phyloP scores from a whole-genome alignment of 2,888 invertebrate species.

The Scaptomyza tumidula region DNA sequence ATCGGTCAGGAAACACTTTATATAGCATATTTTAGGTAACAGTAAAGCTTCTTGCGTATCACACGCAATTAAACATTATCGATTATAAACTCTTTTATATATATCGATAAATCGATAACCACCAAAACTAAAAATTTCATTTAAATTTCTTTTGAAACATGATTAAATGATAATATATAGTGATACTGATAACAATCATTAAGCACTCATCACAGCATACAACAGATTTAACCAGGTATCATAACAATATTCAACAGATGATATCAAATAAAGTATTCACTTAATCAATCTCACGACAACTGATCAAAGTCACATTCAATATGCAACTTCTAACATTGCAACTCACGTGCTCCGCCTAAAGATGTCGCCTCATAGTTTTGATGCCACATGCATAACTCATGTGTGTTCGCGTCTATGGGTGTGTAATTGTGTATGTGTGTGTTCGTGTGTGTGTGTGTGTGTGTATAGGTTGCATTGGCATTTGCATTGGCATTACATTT shows the following conservation, averaged over 20 bases:
- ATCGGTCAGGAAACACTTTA: too few relatives aligned
- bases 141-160: too few relatives aligned
- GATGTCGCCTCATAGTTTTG: conserved; percentile 20
- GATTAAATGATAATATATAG: too few relatives aligned
- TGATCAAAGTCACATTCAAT: neutral
- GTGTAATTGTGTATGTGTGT: conserved; percentile 12
- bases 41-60: neutral
- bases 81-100: neutral
- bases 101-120: neutral
- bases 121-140: too few relatives aligned
- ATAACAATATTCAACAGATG: neutral
- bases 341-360: conserved; percentile 22
- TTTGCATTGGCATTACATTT: conserved; percentile 74
- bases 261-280: neutral
- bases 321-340: neutral
- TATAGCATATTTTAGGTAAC: too few relatives aligned
- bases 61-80: too few relatives aligned
- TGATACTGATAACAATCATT: neutral
- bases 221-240: neutral
- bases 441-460: conserved; percentile 12
- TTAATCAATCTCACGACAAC: neutral
- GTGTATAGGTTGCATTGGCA: conserved; percentile 49
- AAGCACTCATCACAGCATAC: neutral
- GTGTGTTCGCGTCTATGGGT: neutral
- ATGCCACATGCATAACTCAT: conserved; percentile 22